Conservation (phyloP, 2,113 vertebrate genomes). For the Odocoileus virginianus region DNA sequence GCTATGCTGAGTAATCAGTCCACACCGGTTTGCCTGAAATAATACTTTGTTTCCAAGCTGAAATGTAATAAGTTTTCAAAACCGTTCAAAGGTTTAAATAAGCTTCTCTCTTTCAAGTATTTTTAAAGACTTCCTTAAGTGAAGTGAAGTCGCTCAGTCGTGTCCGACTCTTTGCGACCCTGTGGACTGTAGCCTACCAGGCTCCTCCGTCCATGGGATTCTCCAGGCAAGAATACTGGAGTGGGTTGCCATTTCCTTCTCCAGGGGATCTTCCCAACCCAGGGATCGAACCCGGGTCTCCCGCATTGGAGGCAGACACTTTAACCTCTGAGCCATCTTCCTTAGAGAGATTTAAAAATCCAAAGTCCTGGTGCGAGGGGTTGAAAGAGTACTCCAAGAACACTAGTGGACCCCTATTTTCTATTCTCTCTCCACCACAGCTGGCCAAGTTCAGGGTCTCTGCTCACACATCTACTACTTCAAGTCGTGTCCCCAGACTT, state of each 20-base stretch:
- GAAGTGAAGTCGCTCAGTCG: too few relatives aligned
- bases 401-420: neutral
- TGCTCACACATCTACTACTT: neutral
- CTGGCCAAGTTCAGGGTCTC: neutral
- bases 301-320: too few relatives aligned
- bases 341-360: neutral
- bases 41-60: constrained; percentile 43
- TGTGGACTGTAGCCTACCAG: too few relatives aligned
- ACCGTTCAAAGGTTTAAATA: constrained; percentile 31
- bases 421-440: neutral
- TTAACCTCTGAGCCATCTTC: neutral
- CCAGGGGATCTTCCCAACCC: too few relatives aligned
- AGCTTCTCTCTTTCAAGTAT: constrained; percentile 39
- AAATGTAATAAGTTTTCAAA: constrained; percentile 50
- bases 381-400: neutral
- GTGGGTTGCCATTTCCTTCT: too few relatives aligned
- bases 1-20: constrained; percentile 41
- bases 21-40: constrained; percentile 35
- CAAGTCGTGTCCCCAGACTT: neutral
- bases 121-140: constrained; percentile 48
- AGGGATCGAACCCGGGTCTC: too few relatives aligned
- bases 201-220: too few relatives aligned
- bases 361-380: neutral
- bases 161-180: too few relatives aligned
- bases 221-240: too few relatives aligned